Evolutionary conservation across 2,888 invertebrate species (phyloP).

Genomic region (Seladonia tumulorum): DNA sequence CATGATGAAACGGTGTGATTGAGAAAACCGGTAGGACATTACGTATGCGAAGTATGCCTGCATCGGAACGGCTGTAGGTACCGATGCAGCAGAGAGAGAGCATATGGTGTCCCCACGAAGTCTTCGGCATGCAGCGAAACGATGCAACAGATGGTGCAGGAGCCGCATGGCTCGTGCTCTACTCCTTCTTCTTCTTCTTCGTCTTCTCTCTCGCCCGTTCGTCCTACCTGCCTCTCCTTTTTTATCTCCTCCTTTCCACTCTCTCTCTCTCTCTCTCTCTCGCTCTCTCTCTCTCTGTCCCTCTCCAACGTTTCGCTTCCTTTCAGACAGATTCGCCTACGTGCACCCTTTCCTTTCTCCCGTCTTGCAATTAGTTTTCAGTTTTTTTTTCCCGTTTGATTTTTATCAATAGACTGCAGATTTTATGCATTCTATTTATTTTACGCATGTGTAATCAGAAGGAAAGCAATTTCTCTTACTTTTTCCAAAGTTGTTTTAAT

Average conservation of each 20-base stretch:
- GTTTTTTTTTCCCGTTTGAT: neutral
- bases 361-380: neutral
- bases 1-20: conserved; percentile 60
- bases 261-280: neutral
- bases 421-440: too few species aligned
- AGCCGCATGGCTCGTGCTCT: conserved; percentile 68
- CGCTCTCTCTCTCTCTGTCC: neutral
- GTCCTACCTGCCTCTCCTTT: neutral
- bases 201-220: neutral
- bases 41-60: conserved; percentile 51
- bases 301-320: neutral
- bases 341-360: neutral
- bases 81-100: conserved; percentile 60
- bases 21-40: conserved; percentile 63
- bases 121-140: conserved; percentile 61
- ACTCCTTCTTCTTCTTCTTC: conserved; percentile 29
- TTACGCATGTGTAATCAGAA: too few species aligned
- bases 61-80: conserved; percentile 56
- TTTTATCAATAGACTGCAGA: neutral
- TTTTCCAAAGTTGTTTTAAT: too few species aligned
- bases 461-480: too few species aligned
- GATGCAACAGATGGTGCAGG: conserved; percentile 71
- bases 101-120: conserved; percentile 70
- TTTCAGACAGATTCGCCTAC: neutral
- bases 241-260: neutral